These are phyloP conservation scores for Copsychus sechellarum DNA, from an alignment of 2,113 vertebrate genomes.

Conservation along the genomic window DNA sequence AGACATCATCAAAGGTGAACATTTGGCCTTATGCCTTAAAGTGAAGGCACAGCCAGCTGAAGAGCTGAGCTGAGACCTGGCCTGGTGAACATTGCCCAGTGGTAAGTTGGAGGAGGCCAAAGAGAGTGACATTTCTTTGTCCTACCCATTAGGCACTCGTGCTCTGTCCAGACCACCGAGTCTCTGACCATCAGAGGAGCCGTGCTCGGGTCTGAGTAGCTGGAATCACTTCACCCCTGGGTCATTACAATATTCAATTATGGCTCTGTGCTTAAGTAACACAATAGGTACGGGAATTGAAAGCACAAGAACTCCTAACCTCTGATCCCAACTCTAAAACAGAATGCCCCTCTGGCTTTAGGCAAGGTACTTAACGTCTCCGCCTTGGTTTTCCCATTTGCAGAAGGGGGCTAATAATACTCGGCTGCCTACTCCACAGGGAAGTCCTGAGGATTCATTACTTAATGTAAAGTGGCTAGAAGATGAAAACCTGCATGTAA, in stretches of 20 bases:
- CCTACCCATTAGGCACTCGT: not conserved
- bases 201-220: fast-evolving
- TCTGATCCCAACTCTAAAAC: conserved; percentile 25
- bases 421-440: conserved; percentile 19
- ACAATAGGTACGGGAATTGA: conserved; percentile 31
- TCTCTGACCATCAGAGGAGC: not conserved
- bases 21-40: not conserved
- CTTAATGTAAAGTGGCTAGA: conserved; percentile 51
- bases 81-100: not conserved
- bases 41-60: not conserved
- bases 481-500: conserved; percentile 56
- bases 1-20: not conserved
- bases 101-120: not conserved
- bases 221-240: not conserved
- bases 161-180: fast-evolving
- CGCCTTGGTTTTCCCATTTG: not conserved
- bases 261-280: conserved; percentile 11
- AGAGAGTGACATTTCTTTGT: not conserved
- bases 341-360: not conserved
- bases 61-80: not conserved
- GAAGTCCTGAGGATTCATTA: conserved; percentile 41
- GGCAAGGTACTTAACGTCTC: conserved; percentile 48
- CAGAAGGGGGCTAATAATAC: conserved; percentile 24
- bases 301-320: conserved; percentile 42
- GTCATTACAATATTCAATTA: not conserved